Evolutionary conservation across 2,888 invertebrate species (phyloP).

Genomic region (Hypena proboscidalis): DNA sequence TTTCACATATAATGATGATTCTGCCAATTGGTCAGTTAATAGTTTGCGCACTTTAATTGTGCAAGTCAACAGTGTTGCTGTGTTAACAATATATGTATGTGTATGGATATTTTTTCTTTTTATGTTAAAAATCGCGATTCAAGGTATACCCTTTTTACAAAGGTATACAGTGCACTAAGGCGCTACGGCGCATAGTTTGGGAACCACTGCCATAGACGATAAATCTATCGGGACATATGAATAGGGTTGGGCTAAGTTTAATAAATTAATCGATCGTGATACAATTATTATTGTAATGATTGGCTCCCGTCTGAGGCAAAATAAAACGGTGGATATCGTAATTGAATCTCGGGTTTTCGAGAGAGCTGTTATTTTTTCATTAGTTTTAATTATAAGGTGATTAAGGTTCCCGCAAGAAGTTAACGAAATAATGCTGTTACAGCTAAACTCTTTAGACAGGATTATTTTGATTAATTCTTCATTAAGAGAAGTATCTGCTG

Average conservation of each 20-base stretch:
- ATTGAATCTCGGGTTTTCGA: conserved; percentile 70
- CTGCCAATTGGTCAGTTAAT: no score
- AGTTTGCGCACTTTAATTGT: no score
- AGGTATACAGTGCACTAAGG: no score
- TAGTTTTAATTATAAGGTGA: conserved; percentile 26
- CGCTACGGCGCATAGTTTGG: conserved; percentile 1
- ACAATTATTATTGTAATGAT: conserved; percentile 79
- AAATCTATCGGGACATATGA: conserved; percentile 56
- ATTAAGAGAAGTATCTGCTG: no score
- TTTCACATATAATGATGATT: no score
- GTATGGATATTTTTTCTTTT: no score
- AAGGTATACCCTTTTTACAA: no score
- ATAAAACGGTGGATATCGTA: conserved; percentile 67
- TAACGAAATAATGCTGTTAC: conserved; percentile 3
- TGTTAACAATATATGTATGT: no score
- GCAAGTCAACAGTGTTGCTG: no score
- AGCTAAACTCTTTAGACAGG: no score
- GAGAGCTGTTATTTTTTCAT: conserved; percentile 39
- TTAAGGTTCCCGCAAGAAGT: conserved; percentile 7
- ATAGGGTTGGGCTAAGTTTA: conserved; percentile 59
- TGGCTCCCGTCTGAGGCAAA: conserved; percentile 65
- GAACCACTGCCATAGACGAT: conserved; percentile 18
- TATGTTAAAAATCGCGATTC: no score
- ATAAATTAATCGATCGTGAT: conserved; percentile 80
- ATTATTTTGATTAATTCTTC: no score